Conservation (phyloP, 2,888 invertebrate genomes). For the Mechanitis messenoides region DNA sequence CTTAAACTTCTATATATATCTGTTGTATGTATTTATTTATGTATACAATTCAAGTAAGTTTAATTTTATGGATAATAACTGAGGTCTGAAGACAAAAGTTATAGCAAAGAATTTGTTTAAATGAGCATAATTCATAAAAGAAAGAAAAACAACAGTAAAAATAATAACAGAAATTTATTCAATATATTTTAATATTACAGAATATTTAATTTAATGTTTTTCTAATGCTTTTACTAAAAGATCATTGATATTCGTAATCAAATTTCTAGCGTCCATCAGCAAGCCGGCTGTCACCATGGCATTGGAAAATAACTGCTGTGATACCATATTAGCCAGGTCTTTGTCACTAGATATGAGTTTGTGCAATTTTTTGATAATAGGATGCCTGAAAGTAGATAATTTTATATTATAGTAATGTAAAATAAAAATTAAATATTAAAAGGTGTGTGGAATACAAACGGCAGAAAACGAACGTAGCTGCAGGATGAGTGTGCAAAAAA, state of each 20-base stretch:
- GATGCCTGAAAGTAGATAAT: slow-evolving; percentile 79
- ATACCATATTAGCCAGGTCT: slow-evolving; percentile 87
- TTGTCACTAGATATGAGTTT: slow-evolving; percentile 84
- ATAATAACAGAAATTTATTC: slow-evolving; percentile 19
- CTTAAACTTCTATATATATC: no score
- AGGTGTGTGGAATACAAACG: no score
- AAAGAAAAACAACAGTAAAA: slow-evolving; percentile 4
- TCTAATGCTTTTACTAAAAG: slow-evolving; percentile 88
- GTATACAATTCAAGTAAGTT: no score
- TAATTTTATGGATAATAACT: no score
- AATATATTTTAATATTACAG: slow-evolving; percentile 9
- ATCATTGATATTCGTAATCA: slow-evolving; percentile 91
- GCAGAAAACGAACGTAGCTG: no score
- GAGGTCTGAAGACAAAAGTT: no score
- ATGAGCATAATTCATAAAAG: no score
- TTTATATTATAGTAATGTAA: no score
- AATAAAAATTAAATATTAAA: no score
- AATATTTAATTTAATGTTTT: slow-evolving; percentile 67
- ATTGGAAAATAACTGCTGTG: slow-evolving; percentile 93
- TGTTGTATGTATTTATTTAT: no score
- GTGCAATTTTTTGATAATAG: slow-evolving; percentile 91
- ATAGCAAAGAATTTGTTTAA: no score
- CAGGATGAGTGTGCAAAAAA: no score
- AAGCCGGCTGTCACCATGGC: slow-evolving; percentile 97
- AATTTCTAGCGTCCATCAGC: slow-evolving; percentile 90